Base-by-base conservation (phyloP, 92 coral and sea anemone species). In the Epizoanthus illoricatus region DNA sequence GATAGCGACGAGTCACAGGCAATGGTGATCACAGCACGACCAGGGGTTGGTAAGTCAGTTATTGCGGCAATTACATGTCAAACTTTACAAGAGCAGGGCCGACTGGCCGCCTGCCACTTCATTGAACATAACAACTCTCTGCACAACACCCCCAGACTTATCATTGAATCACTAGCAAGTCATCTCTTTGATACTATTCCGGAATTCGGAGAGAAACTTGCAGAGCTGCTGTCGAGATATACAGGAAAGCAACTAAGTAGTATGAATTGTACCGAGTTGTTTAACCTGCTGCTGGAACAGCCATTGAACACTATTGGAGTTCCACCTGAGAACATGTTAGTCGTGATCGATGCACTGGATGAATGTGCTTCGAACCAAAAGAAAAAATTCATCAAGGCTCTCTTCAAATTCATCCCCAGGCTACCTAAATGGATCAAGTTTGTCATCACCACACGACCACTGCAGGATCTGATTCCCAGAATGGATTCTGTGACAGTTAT, bases 371-470 rank as follows among this genome's bases (percentile, higher is more conserved):
- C 24, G 66, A 62, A 24, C 1, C 9, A 62, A 11, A 62, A 62
- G 66, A 10, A 19, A 7, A 11, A 62, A 17, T 62, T 62, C 24
- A 62, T 62, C 19, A 17, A 62, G 24, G 66, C 66, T 24, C 10
- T 62, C 11, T n/a, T 18, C 10, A 24, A 1, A 1, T 5, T 18
- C 24, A 62, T 62, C 33, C 66, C 66, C 0, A 20, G 33, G 24
- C 66, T 62, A 62, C 66, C 66, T 62, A 17, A 62, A 62, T 62
- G 66, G 66, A 62, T 62, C 66, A 62, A 62, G 66, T 62, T 62
- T 62, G 66, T 62, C 66, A 20, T 62, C 20, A 62, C 66, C 10
- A 62, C 10, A 7, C 24, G 66, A 62, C 7, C 66, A 62, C 66
- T n/a, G 10, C 20, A 62, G 66, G 33, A 7, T 7, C 19, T 62